Base-by-base conservation (phyloP, 2,888 invertebrate species). In the Masnerella sp. region DNA sequence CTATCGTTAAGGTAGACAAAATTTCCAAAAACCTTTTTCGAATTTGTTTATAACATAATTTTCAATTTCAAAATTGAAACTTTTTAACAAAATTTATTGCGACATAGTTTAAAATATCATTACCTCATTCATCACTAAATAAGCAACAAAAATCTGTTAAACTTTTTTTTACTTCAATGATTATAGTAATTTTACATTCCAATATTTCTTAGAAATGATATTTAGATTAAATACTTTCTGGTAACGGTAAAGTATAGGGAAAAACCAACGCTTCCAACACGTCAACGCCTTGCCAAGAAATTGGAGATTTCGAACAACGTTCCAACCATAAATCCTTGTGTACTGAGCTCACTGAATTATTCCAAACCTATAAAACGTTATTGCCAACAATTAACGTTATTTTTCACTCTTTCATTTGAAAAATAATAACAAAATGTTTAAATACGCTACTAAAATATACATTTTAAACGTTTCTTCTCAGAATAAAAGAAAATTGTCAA, bases 261-360 rank as follows among this genome's bases (percentile, higher is more conserved):
- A 89, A 78, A 54, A 88, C 84, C 34, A 83, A 84, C 8, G 84
- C 85, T 2, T 83, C 82, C 43, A 87, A 88, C 9, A 84, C 83
- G 2, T 88, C 89, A 20, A 88, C 85, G 67, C 90, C 88, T 47
- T 88, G 88, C 82, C 89, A 90, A 70, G 88, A 88, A 15, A 89
- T 75, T 20, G 87, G 76, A 51, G 88, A 85, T 9, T 87, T 87
- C 0, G 88, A 87, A n/a, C 89, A 81, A 43, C 89, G 89, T 18
- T 90, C 88, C 14, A 82, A 83, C 91, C 91, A 91, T 78, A 88
- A 89, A 71, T 89, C 86, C 51, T 83, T 76, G 20, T 87, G 84
- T 56, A 88, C 83, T 0, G 87, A 82, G 42, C 87, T 87, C 43
- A 91, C 78, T 2, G 83, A 87, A 9, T 89, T 88, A 40, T 85